These are phyloP conservation scores for Lottia scabra DNA, from an alignment of 2,888 invertebrate genomes.

Conservation along the genomic window DNA sequence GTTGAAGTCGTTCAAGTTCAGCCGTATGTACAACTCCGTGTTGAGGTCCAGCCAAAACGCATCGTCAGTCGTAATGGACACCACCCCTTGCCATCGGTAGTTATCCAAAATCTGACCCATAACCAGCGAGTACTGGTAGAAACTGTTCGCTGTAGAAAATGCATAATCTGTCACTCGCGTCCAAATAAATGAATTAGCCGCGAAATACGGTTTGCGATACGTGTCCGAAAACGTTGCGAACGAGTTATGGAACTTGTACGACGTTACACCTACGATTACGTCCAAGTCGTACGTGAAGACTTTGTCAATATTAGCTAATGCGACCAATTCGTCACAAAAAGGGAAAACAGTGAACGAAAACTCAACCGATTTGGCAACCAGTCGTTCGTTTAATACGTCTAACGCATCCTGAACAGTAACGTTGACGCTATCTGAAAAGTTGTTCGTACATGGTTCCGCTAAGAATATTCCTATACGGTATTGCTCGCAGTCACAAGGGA, in stretches of 20 bases:
- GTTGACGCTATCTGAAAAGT: background rate
- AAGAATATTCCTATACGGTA: background rate
- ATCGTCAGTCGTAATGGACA: background rate
- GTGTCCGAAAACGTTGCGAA: slow-evolving; percentile 14
- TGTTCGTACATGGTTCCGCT: background rate
- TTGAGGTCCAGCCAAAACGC: slow-evolving; percentile 11
- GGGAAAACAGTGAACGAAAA: background rate
- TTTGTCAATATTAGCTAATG: background rate
- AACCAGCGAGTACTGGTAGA: background rate
- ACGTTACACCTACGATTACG: slow-evolving; percentile 7
- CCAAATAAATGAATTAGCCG: slow-evolving; percentile 11
- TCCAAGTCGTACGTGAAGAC: background rate
- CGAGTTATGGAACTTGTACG: slow-evolving; percentile 15
- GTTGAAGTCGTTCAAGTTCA: slow-evolving; percentile 11
- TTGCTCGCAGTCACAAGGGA: background rate
- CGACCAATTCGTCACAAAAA: background rate
- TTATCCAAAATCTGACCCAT: background rate
- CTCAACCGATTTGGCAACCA: background rate
- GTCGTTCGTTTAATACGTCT: background rate
- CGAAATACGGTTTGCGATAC: slow-evolving; percentile 11
- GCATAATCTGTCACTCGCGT: background rate
- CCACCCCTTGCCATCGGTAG: slow-evolving; percentile 10
- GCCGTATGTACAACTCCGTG: slow-evolving; percentile 10
- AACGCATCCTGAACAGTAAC: background rate
- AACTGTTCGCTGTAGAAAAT: slow-evolving; percentile 5